Base-by-base conservation (phyloP, 2,113 vertebrate genomes). In the Mormyrus lacerda region DNA sequence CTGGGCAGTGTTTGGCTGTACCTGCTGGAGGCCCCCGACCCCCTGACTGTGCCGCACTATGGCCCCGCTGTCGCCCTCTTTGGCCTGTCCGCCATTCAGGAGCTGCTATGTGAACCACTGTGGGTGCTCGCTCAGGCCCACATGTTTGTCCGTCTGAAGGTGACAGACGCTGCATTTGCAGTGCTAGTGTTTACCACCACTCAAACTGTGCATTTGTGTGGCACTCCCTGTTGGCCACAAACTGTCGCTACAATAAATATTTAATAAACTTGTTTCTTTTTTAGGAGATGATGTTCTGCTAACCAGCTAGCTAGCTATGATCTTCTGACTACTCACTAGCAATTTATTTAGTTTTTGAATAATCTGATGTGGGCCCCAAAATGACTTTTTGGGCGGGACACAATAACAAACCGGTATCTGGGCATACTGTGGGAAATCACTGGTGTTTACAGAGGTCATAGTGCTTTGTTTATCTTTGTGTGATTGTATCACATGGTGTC, bases 121-220 rank as follows among this genome's bases (percentile, higher is more conserved):
- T 99, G 98, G 97, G 96, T 99, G 89, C 95, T 99, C 93, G 98
- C 98, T 89, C 98, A 98, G 91, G 96, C 95, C 88, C 97, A 99
- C 93, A 97, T 99, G 96, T 97, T 99, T 90, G 94, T 99, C 50
- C 96, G 94, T 11, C 95, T 99, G 58, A 99, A 99, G 96, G 98
- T 98, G 90, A 93, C 94, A 31, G 10, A 47, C 6, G 5, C 1
- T 21, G 21, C 61, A 13, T 65, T 13, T 10, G 13, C n/a, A 31
- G n/a, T 11, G n/a, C 61, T 11, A 13, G 61, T 9, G 3, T 69
- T 31, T 69, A 69, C 3, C 10, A 13, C n/a, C 61, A 69, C 61
- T 69, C 9, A 13, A 69, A 31, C n/a, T 27, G 8, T 1, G 10
- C 61, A 27, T 65, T 27, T 65, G n/a, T n/a, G 58, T 61, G 24